A percentile compares a stretch with the other conserved stretches of the same genome.
phyloP scores from a whole-genome alignment of 2,888 invertebrate species.

The Xylota segnis region DNA sequence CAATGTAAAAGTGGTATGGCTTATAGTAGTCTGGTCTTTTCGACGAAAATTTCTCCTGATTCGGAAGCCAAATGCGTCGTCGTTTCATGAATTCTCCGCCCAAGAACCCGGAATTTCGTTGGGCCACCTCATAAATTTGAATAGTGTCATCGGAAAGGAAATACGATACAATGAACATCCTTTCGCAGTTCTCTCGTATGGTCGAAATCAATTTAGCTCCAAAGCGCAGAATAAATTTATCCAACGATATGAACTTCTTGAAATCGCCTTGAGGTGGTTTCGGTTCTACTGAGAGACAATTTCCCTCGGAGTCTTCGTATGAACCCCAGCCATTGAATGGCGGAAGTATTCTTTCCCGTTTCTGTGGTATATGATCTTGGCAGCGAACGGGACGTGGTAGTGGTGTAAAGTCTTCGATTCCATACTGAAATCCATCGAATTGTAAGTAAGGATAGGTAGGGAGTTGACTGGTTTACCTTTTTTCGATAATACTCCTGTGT shows the following conservation, averaged over 20 bases:
- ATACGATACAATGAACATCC: conserved; percentile 93
- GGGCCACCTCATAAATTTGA: conserved; percentile 91
- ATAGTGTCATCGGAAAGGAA: conserved; percentile 93
- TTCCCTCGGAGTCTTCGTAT: conserved; percentile 95
- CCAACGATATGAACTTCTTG: conserved; percentile 91
- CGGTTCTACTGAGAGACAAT: conserved; percentile 92
- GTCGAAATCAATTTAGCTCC: conserved; percentile 91
- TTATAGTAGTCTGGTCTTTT: conserved; percentile 91
- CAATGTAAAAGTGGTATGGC: conserved; percentile 93
- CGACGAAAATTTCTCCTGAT: conserved; percentile 89
- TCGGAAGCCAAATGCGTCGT: conserved; percentile 89
- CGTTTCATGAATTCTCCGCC: conserved; percentile 89
- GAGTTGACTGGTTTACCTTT: conserved; percentile 82
- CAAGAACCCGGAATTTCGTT: conserved; percentile 89
- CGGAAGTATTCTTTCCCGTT: conserved; percentile 85
- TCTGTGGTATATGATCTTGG: conserved; percentile 78
- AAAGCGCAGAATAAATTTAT: conserved; percentile 91
- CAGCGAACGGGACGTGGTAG: conserved; percentile 79
- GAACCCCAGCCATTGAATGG: conserved; percentile 97
- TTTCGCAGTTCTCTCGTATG: conserved; percentile 87
- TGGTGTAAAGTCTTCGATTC: conserved; percentile 82
- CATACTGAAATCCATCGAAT: conserved; percentile 79
- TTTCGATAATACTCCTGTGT: conserved; percentile 93
- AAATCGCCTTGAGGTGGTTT: conserved; percentile 91
- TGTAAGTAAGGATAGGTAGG: not conserved